Evolutionary conservation across 1,140 invertebrate genomes (phyloP).

Genomic region (Eumeta japonica): DNA sequence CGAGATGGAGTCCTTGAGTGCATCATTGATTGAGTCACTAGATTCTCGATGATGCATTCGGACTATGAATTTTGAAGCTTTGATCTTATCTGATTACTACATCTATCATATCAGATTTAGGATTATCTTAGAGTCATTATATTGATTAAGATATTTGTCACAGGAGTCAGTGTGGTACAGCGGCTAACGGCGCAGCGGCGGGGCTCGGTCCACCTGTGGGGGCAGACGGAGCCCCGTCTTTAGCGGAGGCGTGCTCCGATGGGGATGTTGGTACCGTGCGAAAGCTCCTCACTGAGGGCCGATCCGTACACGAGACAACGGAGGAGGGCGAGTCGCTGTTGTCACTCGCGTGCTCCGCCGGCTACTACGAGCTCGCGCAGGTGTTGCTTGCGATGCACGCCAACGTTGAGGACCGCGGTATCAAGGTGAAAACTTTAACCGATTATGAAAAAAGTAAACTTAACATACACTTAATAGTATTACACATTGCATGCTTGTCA

Average conservation of each 20-base stretch:
- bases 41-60: conserved; percentile 29
- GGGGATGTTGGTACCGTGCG: conserved; percentile 88
- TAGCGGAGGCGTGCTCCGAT: conserved; percentile 88
- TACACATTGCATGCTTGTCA: too few species aligned
- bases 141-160: conserved; percentile 5
- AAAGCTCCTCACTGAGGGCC: conserved; percentile 86
- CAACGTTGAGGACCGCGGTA: conserved; percentile 94
- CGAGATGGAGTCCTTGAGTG: conserved; percentile 43
- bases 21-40: conserved; percentile 25
- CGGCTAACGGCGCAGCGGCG: conserved; percentile 38
- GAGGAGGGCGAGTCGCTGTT: conserved; percentile 91
- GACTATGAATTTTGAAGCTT: conserved; percentile 48
- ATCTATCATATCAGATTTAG: not conserved
- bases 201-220: conserved; percentile 26
- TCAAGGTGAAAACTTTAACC: too few species aligned
- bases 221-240: conserved; percentile 58
- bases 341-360: conserved; percentile 88
- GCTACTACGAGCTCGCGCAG: conserved; percentile 91
- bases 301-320: conserved; percentile 86
- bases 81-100: conserved; percentile 49
- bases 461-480: too few species aligned
- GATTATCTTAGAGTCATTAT: not conserved
- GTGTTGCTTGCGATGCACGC: conserved; percentile 95
- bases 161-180: conserved; percentile 42
- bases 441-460: too few species aligned